Percentiles rank a stretch among this genome's conserved stretches.
Conservation (phyloP, 2,797 vertebrate genomes). For the Bovichtus diacanthus region DNA sequence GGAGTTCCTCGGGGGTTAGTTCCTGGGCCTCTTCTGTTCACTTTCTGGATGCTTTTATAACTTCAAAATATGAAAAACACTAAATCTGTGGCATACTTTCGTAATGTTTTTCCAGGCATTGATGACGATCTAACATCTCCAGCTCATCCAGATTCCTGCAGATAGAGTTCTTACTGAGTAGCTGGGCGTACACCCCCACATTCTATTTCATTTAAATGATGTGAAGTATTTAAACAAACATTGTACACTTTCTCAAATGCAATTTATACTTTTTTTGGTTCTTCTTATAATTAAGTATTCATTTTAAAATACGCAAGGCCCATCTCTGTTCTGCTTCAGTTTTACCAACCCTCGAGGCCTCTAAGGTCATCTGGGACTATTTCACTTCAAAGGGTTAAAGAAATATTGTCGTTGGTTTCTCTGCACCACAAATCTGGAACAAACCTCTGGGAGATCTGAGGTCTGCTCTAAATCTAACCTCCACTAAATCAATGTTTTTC, state of each 20-base stretch:
- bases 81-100: neutral
- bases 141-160: neutral
- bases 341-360: neutral
- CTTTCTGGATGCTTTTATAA: neutral
- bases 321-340: neutral
- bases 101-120: neutral
- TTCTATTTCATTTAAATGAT: neutral
- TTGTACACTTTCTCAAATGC: neutral
- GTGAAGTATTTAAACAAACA: slow-evolving; percentile 7
- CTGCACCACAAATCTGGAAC: slow-evolving; percentile 19
- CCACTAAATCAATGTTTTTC: slow-evolving; percentile 27
- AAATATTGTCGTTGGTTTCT: slow-evolving; percentile 18
- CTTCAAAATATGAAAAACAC: neutral
- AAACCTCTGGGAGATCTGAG: slow-evolving; percentile 8
- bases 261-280: neutral
- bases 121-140: neutral
- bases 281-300: neutral
- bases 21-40: neutral
- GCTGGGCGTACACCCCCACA: too few relatives aligned
- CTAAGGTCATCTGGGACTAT: slow-evolving; percentile 20
- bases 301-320: slow-evolving; percentile 1
- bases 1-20: neutral
- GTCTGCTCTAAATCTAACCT: slow-evolving; percentile 14
- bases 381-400: slow-evolving; percentile 19
- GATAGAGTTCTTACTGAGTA: neutral